Base-by-base conservation (phyloP, 2,888 invertebrate genomes). In the Agonum fuliginosum region DNA sequence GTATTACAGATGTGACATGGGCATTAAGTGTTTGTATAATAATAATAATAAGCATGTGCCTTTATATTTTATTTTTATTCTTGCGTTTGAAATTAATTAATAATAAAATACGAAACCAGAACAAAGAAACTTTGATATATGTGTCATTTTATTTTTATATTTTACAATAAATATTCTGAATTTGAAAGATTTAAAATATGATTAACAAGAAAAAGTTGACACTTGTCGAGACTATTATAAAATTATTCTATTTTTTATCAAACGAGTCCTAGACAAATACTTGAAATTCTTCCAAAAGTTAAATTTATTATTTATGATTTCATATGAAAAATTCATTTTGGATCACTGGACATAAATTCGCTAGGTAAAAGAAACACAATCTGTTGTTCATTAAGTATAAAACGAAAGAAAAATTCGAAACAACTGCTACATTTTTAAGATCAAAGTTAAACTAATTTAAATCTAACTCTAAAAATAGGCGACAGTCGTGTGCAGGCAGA, bases 381-480 rank as follows among this genome's bases (percentile, higher is more conserved):
- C 67, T 67, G 67, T 20, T 41, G 41, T 41, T 67, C 67, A 67
- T 67, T 67, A 67, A 67, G 41, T 67, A 67, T 22, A 41, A 67
- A 67, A 67, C 58, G 58, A 62, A 37, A 41, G 67, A 67, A 67
- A 67, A 67, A 41, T 67, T 41, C n/a, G n/a, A 19, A 67, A 67
- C 67, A 67, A 67, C 67, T 67, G 67, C 22, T 41, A 67, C 67
- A 67, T 67, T 67, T 67, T 67, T 67, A 72, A 72, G 54, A 72
- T 72, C 72, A 72, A 72, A 72, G 72, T 51, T 72, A 54, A 51
- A 37, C 70, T 48, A 48, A 70, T 70, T 70, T 70, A 70, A 70
- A 70, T 48, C 70, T 17, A 48, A 48, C 46, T 46, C 46, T 70
- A 48, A 70, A 46, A 70, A 70, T 70, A 70, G 17, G 24, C 27